A percentile compares a stretch with the other conserved stretches of the same genome.
Conservation (phyloP, 2,888 invertebrate genomes). For the Mactromeris polynyma region DNA sequence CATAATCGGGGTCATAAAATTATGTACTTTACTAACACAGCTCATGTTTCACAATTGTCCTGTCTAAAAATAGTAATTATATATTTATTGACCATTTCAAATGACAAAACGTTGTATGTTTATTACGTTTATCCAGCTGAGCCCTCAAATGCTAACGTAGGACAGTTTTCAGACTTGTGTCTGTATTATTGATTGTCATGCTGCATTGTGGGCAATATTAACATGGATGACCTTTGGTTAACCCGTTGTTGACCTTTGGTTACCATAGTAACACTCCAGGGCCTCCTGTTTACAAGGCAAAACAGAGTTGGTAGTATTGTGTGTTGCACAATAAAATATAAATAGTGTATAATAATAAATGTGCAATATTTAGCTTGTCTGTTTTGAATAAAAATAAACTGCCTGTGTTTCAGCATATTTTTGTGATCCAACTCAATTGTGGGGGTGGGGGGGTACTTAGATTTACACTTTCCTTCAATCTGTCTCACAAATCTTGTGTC, state of each 20-base stretch:
- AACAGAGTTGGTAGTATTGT: constrained; percentile 53
- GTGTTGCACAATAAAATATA: constrained; percentile 30
- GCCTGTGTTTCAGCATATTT: too few species aligned
- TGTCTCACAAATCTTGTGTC: too few species aligned
- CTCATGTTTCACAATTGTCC: too few species aligned
- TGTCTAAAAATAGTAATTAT: too few species aligned
- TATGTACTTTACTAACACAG: too few species aligned
- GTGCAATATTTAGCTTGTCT: background rate
- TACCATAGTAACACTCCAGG: constrained; percentile 48
- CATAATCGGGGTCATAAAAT: too few species aligned
- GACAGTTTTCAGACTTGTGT: background rate
- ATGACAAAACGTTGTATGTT: background rate
- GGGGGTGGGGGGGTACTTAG: too few species aligned
- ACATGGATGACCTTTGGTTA: background rate
- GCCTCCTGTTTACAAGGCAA: constrained; percentile 47
- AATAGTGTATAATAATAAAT: too few species aligned
- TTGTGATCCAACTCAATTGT: too few species aligned
- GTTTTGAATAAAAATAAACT: background rate
- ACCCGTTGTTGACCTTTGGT: background rate
- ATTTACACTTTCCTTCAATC: too few species aligned
- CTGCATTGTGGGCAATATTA: constrained; percentile 12
- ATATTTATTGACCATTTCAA: too few species aligned
- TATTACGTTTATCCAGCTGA: background rate
- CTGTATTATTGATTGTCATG: background rate
- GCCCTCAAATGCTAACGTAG: background rate